phyloP scores from a whole-genome alignment of 1,140 invertebrate genomes.

The Dendrolimus kikuchii region DNA sequence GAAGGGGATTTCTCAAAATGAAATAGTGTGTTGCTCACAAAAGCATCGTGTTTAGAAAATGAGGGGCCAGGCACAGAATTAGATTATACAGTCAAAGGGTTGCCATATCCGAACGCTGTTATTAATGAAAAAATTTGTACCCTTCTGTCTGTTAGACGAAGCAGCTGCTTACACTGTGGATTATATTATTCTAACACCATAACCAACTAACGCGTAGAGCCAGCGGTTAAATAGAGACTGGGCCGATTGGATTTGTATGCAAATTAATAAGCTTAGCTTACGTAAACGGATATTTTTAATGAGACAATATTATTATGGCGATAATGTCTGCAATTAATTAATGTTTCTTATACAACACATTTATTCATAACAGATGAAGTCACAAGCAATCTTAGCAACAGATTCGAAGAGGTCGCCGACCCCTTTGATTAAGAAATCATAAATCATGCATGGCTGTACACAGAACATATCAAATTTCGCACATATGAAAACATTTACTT shows the following conservation, averaged over 20 bases:
- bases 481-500: conserved; percentile 33
- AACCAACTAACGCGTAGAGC: conserved; percentile 16
- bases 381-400: conserved; percentile 41
- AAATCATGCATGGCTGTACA: conserved; percentile 55
- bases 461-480: conserved; percentile 56
- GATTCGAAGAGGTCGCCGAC: conserved; percentile 41
- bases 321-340: conserved; percentile 2
- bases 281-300: conserved; percentile 6
- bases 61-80: conserved; percentile 44
- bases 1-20: conserved; percentile 19
- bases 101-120: conserved; percentile 55
- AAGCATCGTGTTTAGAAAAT: conserved; percentile 32
- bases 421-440: conserved; percentile 66
- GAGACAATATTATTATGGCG: not conserved
- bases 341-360: conserved; percentile 30
- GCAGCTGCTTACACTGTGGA: conserved; percentile 43
- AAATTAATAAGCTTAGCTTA: conserved; percentile 16
- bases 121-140: conserved; percentile 45
- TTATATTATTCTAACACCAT: conserved; percentile 54
- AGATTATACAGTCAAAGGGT: conserved; percentile 58
- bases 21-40: conserved; percentile 20
- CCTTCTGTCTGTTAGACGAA: conserved; percentile 33
- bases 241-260: conserved; percentile 28
- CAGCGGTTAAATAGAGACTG: conserved; percentile 17
- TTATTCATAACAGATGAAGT: conserved; percentile 54